Conservation (phyloP, 2,113 vertebrate species). For the Canis aureus region DNA sequence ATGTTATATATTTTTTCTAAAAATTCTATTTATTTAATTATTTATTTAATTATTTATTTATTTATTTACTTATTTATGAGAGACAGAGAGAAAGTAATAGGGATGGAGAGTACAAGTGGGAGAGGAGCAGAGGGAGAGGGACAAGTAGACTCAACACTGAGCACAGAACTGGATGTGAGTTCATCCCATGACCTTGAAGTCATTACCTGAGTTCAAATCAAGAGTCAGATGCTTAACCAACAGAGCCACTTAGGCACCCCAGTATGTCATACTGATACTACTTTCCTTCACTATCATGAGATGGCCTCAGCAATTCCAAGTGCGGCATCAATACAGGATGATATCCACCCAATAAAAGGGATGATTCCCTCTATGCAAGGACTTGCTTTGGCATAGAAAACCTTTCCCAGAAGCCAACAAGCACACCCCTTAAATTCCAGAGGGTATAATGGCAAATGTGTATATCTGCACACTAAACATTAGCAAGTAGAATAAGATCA, state of each 20-base stretch:
- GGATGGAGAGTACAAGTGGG: background rate
- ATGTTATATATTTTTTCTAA: background rate
- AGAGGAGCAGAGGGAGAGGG: background rate
- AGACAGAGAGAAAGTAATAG: too few relatives aligned
- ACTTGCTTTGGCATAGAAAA: background rate
- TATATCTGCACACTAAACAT: accelerated
- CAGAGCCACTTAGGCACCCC: background rate
- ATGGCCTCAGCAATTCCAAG: background rate
- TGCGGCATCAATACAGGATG: background rate
- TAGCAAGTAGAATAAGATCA: background rate
- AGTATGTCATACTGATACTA: background rate
- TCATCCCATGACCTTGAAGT: background rate
- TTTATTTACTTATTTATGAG: too few relatives aligned
- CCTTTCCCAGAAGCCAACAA: background rate
- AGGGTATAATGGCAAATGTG: accelerated
- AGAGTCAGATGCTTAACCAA: background rate
- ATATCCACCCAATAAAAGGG: background rate
- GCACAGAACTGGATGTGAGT: background rate
- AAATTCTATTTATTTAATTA: background rate
- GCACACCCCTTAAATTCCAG: background rate
- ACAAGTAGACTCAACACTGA: background rate
- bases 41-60: too few relatives aligned
- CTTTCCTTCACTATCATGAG: background rate
- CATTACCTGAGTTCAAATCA: background rate
- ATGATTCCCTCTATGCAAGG: background rate